Evolutionary conservation across 64 coral and sea anemone species (phyloP).

Genomic region (Montipora foliosa): DNA sequence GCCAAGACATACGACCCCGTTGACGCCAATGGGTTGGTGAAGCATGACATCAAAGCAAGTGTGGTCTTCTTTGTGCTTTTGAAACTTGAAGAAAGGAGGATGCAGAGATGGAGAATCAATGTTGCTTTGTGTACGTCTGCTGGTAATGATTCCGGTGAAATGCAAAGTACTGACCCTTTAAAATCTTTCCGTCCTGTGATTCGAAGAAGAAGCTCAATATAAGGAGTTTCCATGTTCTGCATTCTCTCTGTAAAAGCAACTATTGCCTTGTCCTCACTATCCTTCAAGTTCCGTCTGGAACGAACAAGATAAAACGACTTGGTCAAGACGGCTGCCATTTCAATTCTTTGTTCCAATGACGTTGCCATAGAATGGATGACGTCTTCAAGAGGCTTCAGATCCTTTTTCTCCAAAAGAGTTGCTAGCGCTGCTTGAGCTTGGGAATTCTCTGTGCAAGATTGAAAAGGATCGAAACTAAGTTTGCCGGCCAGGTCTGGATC

Average conservation of each 20-base stretch:
- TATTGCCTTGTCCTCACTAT: slow-evolving; percentile 84
- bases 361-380: slow-evolving; percentile 18
- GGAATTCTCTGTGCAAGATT: not conserved
- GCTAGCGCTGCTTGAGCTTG: slow-evolving; percentile 40
- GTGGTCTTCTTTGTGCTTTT: slow-evolving; percentile 5
- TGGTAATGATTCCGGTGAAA: slow-evolving; percentile 70
- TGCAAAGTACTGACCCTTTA: slow-evolving; percentile 22
- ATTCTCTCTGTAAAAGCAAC: slow-evolving; percentile 39
- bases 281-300: slow-evolving; percentile 59
- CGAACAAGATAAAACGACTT: slow-evolving; percentile 76
- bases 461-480: slow-evolving; percentile 34
- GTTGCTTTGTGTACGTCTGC: slow-evolving; percentile 69
- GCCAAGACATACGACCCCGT: slow-evolving; percentile 22
- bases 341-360: slow-evolving; percentile 27
- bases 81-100: slow-evolving; percentile 60
- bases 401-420: slow-evolving; percentile 2
- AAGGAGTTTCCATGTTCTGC: slow-evolving; percentile 29
- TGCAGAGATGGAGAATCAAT: slow-evolving; percentile 62
- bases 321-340: slow-evolving; percentile 49
- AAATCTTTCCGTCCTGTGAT: slow-evolving; percentile 66
- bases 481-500: not conserved
- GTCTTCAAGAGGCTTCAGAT: slow-evolving; percentile 20
- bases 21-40: slow-evolving; percentile 39
- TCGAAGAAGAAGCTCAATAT: slow-evolving; percentile 41
- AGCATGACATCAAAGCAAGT: slow-evolving; percentile 18